Base-by-base conservation (phyloP, 2,797 vertebrate species). In the Pipistrellus pygmaeus region DNA sequence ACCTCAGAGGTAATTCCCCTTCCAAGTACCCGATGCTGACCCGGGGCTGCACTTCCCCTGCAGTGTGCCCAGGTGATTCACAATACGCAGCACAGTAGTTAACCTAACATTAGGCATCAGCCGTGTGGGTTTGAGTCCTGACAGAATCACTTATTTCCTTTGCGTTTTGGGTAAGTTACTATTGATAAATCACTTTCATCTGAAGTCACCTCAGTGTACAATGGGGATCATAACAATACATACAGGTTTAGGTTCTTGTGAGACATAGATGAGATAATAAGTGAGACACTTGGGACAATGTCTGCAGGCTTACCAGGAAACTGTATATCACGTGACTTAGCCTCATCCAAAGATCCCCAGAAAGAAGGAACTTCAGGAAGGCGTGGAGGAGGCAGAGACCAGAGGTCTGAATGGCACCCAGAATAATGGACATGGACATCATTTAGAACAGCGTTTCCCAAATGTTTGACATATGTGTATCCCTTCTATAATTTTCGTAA, bases 41-140 rank as follows among this genome's bases (percentile, higher is more conserved):
- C 0, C 0, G 27, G 62, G 51, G 32, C 75, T 11, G 10, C 13
- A 9, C 48, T 32, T 35, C 10, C 27, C 57, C 44, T 41, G 8
- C 38, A 32, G 15, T 30, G 17, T 44, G 48, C 25, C 44, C 35
- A 53, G 84, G 75, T 14, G 5, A 27, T 64, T 72, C 55, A 18
- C 14, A 32, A 46, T 30, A 60, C 8, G n/a, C 15, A 51, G 82
- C 53, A 21, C 60, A 14, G 21, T 30, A 14, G 18, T 14, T 69
- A 71, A 0, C 0, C 2, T 14, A 32, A 7, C 4, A 9, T 48
- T 8, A 38, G 72, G 46, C 11, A 1, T 11, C 3, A 3, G 3
- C 51, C 11, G 4, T 14, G 11, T 64, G 82, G 6, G 30, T 15
- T 3, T 60, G 55, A 78, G 20, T 44, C 66, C 90, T 20, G 44